phyloP scores from a whole-genome alignment of 2,888 invertebrate genomes.

The Pristionchus maxplancki region DNA sequence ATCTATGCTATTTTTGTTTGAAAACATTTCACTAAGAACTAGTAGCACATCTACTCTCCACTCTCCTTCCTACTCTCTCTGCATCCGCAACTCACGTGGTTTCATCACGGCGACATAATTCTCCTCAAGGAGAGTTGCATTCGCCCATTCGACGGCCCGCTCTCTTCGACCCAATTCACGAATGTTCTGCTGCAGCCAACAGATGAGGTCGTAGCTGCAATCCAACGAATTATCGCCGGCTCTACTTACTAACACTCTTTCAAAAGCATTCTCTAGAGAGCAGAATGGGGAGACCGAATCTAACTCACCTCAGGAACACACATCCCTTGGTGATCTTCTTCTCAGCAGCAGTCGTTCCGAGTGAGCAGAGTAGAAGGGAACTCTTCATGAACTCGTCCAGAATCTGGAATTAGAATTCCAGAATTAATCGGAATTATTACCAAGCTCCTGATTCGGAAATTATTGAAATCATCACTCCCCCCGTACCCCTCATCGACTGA shows the following conservation, averaged over 20 bases:
- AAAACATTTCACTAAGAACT: neutral
- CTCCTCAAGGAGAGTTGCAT: neutral
- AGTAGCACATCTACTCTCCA: neutral
- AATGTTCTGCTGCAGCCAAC: slow-evolving; percentile 43
- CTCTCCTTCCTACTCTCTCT: neutral
- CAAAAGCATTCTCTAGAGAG: no score
- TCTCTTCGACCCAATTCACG: slow-evolving; percentile 18
- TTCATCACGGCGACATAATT: neutral
- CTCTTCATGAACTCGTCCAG: neutral
- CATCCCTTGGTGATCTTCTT: slow-evolving; percentile 13
- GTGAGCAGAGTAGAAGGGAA: neutral
- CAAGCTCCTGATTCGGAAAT: neutral
- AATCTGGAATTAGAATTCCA: neutral
- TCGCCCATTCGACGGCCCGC: slow-evolving; percentile 40
- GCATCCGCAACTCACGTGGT: slow-evolving; percentile 36
- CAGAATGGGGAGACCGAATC: neutral
- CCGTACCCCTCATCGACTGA: neutral
- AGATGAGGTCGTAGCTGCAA: slow-evolving; percentile 50
- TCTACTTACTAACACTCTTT: neutral
- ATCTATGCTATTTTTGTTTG: neutral
- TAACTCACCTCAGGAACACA: slow-evolving; percentile 38
- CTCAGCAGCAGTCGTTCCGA: neutral
- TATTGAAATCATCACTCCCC: no score
- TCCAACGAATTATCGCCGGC: neutral
- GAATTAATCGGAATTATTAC: no score